Conservation (phyloP, 2,888 invertebrate species). For the Pseudococcus jackbeardsleyi region DNA sequence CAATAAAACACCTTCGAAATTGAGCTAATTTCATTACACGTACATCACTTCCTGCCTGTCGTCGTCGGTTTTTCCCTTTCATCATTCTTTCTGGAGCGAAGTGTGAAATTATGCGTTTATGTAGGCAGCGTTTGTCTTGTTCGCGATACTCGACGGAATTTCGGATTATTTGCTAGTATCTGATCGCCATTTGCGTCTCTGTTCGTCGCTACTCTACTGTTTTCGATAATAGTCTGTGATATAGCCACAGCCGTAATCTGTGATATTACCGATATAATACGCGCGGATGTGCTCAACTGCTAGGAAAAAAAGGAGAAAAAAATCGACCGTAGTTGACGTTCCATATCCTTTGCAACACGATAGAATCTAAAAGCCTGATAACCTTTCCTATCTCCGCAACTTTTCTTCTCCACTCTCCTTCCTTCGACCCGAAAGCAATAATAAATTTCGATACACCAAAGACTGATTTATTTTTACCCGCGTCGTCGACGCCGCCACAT, state of each 20-base stretch:
- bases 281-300: constrained; percentile 59
- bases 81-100: not conserved
- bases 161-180: not conserved
- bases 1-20: not conserved
- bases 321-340: not conserved
- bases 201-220: not conserved
- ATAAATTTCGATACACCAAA: not conserved
- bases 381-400: not conserved
- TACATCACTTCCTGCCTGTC: not conserved
- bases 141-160: not conserved
- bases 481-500: not conserved
- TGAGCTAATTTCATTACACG: not conserved
- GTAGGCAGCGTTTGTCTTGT: not conserved
- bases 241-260: constrained; percentile 52
- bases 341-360: not conserved
- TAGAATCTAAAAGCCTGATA: not conserved
- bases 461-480: constrained; percentile 9
- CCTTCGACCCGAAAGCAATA: not conserved
- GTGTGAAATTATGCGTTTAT: not conserved
- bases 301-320: constrained; percentile 25
- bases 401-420: not conserved
- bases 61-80: not conserved
- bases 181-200: not conserved
- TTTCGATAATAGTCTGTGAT: constrained; percentile 57
- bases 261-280: constrained; percentile 46